phyloP scores from a whole-genome alignment of 2,113 vertebrate species.

The Passer montanus region DNA sequence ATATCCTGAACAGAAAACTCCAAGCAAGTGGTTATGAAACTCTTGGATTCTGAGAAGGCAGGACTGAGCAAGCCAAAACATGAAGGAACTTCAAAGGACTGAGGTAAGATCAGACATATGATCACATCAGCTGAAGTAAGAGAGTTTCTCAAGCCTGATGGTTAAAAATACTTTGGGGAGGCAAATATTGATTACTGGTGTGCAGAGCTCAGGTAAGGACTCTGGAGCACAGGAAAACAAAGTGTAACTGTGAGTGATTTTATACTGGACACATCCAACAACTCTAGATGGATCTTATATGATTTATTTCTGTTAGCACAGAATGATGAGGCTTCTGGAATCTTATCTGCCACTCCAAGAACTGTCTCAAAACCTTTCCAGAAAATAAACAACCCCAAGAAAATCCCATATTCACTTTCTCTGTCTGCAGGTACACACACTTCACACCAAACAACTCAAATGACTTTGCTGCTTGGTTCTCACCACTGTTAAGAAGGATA shows the following conservation, averaged over 20 bases:
- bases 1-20: not conserved
- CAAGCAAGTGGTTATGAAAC: not conserved
- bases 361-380: not conserved
- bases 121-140: not conserved
- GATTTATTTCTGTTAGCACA: not conserved
- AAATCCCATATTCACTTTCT: not conserved
- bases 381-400: not conserved
- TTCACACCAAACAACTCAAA: not conserved
- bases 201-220: not conserved
- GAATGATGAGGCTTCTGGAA: not conserved
- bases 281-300: fast-evolving
- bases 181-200: not conserved
- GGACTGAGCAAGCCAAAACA: not conserved
- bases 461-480: not conserved
- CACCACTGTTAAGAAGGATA: not conserved
- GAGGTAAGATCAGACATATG: not conserved
- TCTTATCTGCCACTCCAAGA: not conserved
- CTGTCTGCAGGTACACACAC: not conserved
- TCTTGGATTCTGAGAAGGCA: not conserved
- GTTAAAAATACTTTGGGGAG: not conserved
- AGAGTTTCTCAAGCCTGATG: not conserved
- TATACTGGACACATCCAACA: not conserved
- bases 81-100: not conserved
- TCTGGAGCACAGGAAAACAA: not conserved
- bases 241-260: not conserved